phyloP scores from a whole-genome alignment of 1,140 invertebrate species.

The Charaxes varanes region DNA sequence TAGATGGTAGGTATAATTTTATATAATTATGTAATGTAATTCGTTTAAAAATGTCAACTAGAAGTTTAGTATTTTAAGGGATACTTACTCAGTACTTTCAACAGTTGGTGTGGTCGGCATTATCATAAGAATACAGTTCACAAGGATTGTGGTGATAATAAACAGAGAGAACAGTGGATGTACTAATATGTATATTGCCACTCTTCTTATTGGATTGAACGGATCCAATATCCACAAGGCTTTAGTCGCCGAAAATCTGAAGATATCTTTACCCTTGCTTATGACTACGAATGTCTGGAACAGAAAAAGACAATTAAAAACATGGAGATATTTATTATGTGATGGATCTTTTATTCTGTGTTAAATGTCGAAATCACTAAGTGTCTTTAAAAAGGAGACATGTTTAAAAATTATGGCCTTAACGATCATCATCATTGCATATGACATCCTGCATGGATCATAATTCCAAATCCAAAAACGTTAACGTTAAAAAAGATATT shows the following conservation, averaged over 20 bases:
- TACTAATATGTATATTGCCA: conserved; percentile 97
- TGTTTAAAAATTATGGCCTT: too few species aligned
- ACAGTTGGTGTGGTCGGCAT: conserved; percentile 93
- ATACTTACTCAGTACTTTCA: conserved; percentile 97
- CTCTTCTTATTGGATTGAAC: conserved; percentile 97
- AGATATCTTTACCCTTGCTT: conserved; percentile 98
- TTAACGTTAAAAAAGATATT: too few species aligned
- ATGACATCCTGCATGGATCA: too few species aligned
- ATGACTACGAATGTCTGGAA: conserved; percentile 98
- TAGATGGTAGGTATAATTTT: conserved; percentile 31
- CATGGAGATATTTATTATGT: not conserved
- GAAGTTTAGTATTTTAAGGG: conserved; percentile 4
- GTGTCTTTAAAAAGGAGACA: too few species aligned
- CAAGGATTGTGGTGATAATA: conserved; percentile 97
- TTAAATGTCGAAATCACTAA: too few species aligned
- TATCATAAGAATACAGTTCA: conserved; percentile 99
- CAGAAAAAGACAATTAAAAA: conserved; percentile 24
- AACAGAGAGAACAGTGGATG: conserved; percentile 98
- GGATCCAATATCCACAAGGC: conserved; percentile 96
- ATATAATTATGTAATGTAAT: conserved; percentile 22
- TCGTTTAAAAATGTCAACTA: conserved; percentile 19
- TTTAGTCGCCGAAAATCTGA: conserved; percentile 97
- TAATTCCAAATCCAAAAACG: too few species aligned
- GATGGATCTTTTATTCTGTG: too few species aligned
- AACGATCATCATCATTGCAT: too few species aligned